phyloP scores from a whole-genome alignment of 2,888 invertebrate species.

The Emmelina monodactyla region DNA sequence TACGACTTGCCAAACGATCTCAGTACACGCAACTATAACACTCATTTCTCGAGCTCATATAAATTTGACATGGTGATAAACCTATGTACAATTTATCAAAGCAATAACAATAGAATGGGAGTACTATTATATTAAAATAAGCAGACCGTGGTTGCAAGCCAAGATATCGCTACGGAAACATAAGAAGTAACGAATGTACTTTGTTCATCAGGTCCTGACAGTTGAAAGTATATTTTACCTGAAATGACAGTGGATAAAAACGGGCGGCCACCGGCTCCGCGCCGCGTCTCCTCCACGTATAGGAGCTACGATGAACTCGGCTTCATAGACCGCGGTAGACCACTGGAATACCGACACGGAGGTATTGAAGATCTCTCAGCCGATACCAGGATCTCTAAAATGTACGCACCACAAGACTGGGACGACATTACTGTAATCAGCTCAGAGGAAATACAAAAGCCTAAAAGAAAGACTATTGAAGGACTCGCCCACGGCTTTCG shows the following conservation, averaged over 20 bases:
- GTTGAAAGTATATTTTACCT: conserved; percentile 23
- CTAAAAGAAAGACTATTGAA: conserved; percentile 48
- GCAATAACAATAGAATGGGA: background rate
- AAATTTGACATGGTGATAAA: conserved; percentile 13
- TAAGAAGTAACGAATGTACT: conserved; percentile 16
- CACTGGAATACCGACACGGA: conserved; percentile 46
- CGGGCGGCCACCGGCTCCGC: conserved; percentile 49
- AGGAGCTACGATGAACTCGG: conserved; percentile 59
- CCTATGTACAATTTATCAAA: conserved; percentile 18
- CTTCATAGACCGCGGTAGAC: conserved; percentile 39
- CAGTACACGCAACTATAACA: conserved; percentile 43
- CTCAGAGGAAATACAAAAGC: conserved; percentile 50
- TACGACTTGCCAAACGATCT: conserved; percentile 29
- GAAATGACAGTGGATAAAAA: conserved; percentile 56
- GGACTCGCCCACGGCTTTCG: conserved; percentile 51
- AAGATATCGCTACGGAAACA: conserved; percentile 23
- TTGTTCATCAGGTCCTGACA: conserved; percentile 42
- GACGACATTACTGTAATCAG: conserved; percentile 57
- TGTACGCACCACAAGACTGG: conserved; percentile 36
- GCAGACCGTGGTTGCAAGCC: conserved; percentile 30
- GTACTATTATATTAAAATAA: background rate
- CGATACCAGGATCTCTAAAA: conserved; percentile 28
- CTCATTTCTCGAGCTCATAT: conserved; percentile 14
- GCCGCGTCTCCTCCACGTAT: conserved; percentile 50
- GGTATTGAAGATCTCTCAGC: conserved; percentile 49